A percentile compares a stretch with the other conserved stretches of the same genome.
These are phyloP conservation scores for Alligator mississippiensis DNA, from an alignment of 2,113 vertebrate species.

Conservation along the genomic window DNA sequence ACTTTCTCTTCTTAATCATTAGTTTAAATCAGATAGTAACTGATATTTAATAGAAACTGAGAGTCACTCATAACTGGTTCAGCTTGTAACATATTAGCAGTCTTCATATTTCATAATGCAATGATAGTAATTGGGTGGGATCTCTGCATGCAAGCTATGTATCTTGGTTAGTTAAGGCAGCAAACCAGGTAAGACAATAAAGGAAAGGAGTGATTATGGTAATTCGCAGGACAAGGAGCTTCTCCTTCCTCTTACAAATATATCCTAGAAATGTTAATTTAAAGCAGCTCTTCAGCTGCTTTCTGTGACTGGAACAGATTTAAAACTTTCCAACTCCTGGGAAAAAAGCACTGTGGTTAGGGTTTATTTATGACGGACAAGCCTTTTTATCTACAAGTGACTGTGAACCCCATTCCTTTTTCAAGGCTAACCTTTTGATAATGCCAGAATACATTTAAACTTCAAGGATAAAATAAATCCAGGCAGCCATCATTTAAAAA, in stretches of 20 bases:
- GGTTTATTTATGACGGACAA: not conserved
- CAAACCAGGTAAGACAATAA: not conserved
- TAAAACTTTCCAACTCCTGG: not conserved
- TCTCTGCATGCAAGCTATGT: constrained; percentile 29
- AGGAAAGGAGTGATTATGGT: accelerated
- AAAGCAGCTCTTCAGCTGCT: not conserved
- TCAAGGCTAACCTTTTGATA: not conserved
- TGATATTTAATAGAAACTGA: constrained; percentile 55
- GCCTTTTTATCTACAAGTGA: no score
- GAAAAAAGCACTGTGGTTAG: no score
- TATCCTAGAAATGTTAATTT: not conserved
- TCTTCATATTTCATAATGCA: no score
- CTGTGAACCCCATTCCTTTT: not conserved
- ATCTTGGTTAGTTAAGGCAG: constrained; percentile 24
- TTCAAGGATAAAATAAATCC: not conserved
- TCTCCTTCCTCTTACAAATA: accelerated
- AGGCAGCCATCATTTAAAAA: not conserved
- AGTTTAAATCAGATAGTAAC: constrained; percentile 19
- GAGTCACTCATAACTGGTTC: constrained; percentile 61
- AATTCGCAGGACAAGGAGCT: not conserved
- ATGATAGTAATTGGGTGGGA: constrained; percentile 28
- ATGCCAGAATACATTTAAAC: not conserved
- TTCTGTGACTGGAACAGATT: not conserved
- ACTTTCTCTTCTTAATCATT: constrained; percentile 10
- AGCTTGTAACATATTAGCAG: no score